phyloP scores from a whole-genome alignment of 1,140 invertebrate species.

The Palaemon carinicauda region DNA sequence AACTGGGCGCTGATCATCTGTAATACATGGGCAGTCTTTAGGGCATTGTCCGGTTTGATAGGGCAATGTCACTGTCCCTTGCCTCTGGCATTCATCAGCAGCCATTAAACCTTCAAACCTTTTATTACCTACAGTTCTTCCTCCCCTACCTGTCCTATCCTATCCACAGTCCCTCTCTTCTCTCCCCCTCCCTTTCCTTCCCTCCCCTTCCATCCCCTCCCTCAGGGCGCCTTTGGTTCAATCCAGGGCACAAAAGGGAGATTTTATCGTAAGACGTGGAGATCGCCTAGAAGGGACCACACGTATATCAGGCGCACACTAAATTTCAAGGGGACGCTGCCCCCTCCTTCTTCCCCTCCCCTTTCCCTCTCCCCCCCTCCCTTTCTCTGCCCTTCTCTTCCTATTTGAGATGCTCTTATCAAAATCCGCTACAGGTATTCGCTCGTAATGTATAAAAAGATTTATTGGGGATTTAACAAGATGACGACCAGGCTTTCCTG shows the following conservation, averaged over 20 bases:
- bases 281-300: neutral
- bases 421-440: conserved; percentile 5
- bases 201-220: neutral
- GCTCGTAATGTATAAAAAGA: conserved; percentile 21
- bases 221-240: neutral
- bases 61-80: too few species aligned
- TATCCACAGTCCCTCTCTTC: neutral
- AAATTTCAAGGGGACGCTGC: conserved; percentile 32
- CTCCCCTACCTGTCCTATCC: neutral
- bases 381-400: too few species aligned
- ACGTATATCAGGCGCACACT: conserved; percentile 11
- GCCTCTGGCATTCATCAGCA: too few species aligned
- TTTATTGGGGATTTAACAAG: conserved; percentile 11
- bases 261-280: neutral
- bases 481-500: too few species aligned
- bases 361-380: too few species aligned
- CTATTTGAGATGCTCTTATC: conserved; percentile 41
- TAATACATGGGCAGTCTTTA: too few species aligned
- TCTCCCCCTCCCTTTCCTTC: neutral
- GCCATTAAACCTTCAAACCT: too few species aligned
- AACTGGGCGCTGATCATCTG: too few species aligned
- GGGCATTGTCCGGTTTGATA: too few species aligned
- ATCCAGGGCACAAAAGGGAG: conserved; percentile 2
- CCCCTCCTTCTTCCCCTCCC: too few species aligned
- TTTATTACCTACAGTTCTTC: neutral